phyloP scores from a whole-genome alignment of 2,888 invertebrate genomes.

The Rhabditoides inermis region DNA sequence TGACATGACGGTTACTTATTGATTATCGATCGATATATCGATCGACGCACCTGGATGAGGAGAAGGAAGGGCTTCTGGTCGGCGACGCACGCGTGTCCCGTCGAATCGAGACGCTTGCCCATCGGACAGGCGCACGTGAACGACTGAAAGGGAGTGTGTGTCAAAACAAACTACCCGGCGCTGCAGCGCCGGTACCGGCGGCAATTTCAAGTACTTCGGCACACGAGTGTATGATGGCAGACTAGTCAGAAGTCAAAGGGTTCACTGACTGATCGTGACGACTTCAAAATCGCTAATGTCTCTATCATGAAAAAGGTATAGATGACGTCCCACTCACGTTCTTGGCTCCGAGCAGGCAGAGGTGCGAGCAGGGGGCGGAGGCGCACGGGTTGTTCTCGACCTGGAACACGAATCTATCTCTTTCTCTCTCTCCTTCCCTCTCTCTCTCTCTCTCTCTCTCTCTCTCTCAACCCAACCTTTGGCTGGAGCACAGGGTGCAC shows the following conservation, averaged over 20 bases:
- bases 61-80: slow-evolving; percentile 82
- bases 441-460: not conserved
- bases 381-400: slow-evolving; percentile 67
- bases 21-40: too few relatives aligned
- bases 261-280: too few relatives aligned
- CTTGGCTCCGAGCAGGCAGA: slow-evolving; percentile 73
- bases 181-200: too few relatives aligned
- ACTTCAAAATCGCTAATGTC: not conserved
- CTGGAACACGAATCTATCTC: not conserved
- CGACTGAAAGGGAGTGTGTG: too few relatives aligned
- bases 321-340: slow-evolving; percentile 10
- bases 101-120: slow-evolving; percentile 58
- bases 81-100: slow-evolving; percentile 50
- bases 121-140: slow-evolving; percentile 85
- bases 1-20: too few relatives aligned
- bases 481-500: slow-evolving; percentile 91
- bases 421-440: not conserved
- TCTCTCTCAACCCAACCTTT: slow-evolving; percentile 12
- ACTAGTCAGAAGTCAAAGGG: too few relatives aligned
- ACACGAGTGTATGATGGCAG: too few relatives aligned
- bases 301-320: not conserved
- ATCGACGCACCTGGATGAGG: too few relatives aligned
- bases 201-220: too few relatives aligned
- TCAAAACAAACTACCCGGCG: too few relatives aligned
- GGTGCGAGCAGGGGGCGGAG: slow-evolving; percentile 71